Evolutionary conservation across 2,888 invertebrate genomes (phyloP).

Genomic region (Rotaria sp.): DNA sequence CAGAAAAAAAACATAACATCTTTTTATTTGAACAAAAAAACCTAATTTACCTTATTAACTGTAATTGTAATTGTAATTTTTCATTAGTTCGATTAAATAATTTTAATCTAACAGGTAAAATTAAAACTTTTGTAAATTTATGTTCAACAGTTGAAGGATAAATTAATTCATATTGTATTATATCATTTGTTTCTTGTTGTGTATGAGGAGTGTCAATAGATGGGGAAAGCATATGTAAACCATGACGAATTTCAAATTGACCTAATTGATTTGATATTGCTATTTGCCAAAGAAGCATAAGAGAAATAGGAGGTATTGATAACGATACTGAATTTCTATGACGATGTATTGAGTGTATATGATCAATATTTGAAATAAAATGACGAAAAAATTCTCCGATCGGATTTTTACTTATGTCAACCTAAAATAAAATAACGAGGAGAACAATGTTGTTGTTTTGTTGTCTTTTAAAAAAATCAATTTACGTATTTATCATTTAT

Average conservation of each 20-base stretch:
- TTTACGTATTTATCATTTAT: neutral
- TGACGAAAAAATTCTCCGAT: neutral
- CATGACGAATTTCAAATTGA: neutral
- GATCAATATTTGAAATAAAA: neutral
- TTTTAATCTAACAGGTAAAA: neutral
- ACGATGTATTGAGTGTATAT: neutral
- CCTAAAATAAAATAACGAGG: neutral
- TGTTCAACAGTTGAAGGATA: neutral
- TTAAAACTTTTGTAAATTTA: neutral
- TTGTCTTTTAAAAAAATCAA: neutral
- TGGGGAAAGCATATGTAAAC: neutral
- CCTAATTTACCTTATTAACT: neutral
- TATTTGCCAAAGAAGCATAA: neutral
- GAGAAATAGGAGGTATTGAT: neutral
- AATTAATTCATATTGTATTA: slow-evolving; percentile 6
- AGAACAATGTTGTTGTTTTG: no score
- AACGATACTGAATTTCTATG: neutral
- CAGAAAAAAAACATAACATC: neutral
- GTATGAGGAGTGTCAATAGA: neutral
- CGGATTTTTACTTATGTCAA: slow-evolving; percentile 3
- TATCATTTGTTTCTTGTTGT: neutral
- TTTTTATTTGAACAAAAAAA: neutral
- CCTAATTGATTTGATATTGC: neutral
- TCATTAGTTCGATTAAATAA: neutral
- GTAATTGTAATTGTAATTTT: neutral